phyloP scores from a whole-genome alignment of 1,140 invertebrate genomes.

The Scaptomyza pallida region DNA sequence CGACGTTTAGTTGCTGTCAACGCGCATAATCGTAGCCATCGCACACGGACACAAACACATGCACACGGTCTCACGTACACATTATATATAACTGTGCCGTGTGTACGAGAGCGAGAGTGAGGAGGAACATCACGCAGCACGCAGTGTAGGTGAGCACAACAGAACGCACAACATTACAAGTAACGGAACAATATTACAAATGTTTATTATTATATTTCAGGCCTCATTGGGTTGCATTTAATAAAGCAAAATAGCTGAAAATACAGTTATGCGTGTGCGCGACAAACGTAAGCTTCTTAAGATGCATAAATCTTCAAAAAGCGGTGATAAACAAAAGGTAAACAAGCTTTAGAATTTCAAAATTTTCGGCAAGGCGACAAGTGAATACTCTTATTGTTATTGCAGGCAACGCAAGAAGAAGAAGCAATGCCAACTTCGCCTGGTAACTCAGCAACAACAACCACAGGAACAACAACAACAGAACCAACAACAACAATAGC shows the following conservation, averaged over 20 bases:
- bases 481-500: slow-evolving; percentile 7
- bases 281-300: slow-evolving; percentile 65
- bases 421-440: slow-evolving; percentile 1
- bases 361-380: neutral
- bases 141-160: slow-evolving; percentile 54
- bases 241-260: slow-evolving; percentile 9
- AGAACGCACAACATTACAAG: slow-evolving; percentile 45
- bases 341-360: neutral
- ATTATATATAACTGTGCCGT: slow-evolving; percentile 20
- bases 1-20: slow-evolving; percentile 70
- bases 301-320: slow-evolving; percentile 43
- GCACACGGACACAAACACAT: slow-evolving; percentile 41
- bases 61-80: slow-evolving; percentile 9
- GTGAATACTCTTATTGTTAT: neutral
- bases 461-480: slow-evolving; percentile 5
- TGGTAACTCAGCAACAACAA: slow-evolving; percentile 4
- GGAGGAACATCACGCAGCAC: slow-evolving; percentile 22
- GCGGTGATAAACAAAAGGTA: slow-evolving; percentile 45
- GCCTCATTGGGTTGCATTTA: slow-evolving; percentile 21
- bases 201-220: slow-evolving; percentile 17
- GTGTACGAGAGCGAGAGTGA: slow-evolving; percentile 37
- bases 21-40: slow-evolving; percentile 79
- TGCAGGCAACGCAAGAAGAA: slow-evolving; percentile 22
- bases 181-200: slow-evolving; percentile 12
- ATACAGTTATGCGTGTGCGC: slow-evolving; percentile 62